Evolutionary conservation across 2,797 vertebrate genomes (phyloP).

Genomic region (Xerus rutilus): DNA sequence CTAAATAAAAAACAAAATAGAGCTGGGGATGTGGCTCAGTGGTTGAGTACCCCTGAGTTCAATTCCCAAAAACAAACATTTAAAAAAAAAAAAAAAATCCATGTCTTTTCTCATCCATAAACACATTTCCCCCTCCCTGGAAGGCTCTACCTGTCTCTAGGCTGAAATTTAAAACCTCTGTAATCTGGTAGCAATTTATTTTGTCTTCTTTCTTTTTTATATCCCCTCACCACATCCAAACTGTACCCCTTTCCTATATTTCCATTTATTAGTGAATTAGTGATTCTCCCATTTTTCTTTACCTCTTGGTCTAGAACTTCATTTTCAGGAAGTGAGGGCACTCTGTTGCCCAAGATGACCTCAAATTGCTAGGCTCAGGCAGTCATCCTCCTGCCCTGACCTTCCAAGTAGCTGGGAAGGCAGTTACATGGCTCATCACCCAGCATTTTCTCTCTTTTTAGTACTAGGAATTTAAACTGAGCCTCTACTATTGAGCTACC

Average conservation of each 20-base stretch:
- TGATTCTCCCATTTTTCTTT: not conserved
- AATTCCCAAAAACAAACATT: too few species aligned
- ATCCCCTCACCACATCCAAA: not conserved
- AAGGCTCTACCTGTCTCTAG: not conserved
- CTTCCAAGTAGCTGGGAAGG: too few species aligned
- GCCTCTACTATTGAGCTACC: not conserved
- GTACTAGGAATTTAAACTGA: too few species aligned
- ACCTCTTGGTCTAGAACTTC: not conserved
- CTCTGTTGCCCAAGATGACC: too few species aligned
- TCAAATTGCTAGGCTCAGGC: too few species aligned
- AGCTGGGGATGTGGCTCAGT: too few species aligned
- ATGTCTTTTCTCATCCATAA: not conserved
- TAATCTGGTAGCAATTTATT: not conserved
- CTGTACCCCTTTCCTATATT: not conserved
- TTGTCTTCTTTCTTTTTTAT: slow-evolving; percentile 29
- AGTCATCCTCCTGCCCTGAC: too few species aligned
- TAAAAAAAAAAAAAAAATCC: not conserved
- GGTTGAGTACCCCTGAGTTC: too few species aligned
- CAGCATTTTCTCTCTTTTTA: not conserved
- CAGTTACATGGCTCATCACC: too few species aligned
- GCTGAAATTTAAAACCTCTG: slow-evolving; percentile 1
- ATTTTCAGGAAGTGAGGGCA: too few species aligned
- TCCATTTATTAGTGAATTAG: not conserved
- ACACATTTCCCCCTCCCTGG: not conserved
- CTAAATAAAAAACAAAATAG: too few species aligned